Base-by-base conservation (phyloP, 2,888 invertebrate species). In the Pandemis cinnamomeana region DNA sequence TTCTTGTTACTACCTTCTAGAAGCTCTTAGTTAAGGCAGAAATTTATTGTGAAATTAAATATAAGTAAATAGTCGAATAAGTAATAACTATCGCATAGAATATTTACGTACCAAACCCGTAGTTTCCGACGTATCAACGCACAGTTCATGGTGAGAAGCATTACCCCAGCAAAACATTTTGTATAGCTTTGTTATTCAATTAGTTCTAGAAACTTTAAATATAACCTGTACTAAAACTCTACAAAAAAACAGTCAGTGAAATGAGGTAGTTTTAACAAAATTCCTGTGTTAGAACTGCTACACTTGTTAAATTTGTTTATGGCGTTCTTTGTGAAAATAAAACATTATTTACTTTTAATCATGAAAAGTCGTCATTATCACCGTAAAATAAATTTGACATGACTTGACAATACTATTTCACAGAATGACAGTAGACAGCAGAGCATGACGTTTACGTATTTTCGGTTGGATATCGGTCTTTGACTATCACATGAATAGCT, bases 91-190 rank as follows among this genome's bases (percentile, higher is more conserved):
- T 27, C 10, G 7, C 20, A 58, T 3, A 27, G 5, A 55, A 46
- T 44, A 13, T 6, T 2, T 7, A 81, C 89, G 89, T 85, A 93
- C 94, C 89, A 93, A 85, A 84, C 92, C 92, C 78, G 85, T 80
- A 76, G 80, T 84, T 66, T 89, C 89, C 66, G 90, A 79, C 58
- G 87, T 87, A 82, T 93, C 93, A 75, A 94, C 83, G 81, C 89
- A 93, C 77, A 94, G 84, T 87, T 94, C 94, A 81, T 92, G 92
- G 86, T 93, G 89, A 85, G 93, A 93, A 80, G 92, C 87, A 87
- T 93, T 94, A 80, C 94, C 94, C 94, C 94, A 94, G 86, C 94
- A 94, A 91, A 92, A 94, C 94, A 94, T 94, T 87, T 90, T 79
- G 75, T 78, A 75, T 74, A 80, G 77, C 70, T 79, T 75, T 76